Evolutionary conservation across 2,797 vertebrate species (phyloP), one percentile per base, ranked within the genome.

Genomic region (Crypturellus tataupa): DNA sequence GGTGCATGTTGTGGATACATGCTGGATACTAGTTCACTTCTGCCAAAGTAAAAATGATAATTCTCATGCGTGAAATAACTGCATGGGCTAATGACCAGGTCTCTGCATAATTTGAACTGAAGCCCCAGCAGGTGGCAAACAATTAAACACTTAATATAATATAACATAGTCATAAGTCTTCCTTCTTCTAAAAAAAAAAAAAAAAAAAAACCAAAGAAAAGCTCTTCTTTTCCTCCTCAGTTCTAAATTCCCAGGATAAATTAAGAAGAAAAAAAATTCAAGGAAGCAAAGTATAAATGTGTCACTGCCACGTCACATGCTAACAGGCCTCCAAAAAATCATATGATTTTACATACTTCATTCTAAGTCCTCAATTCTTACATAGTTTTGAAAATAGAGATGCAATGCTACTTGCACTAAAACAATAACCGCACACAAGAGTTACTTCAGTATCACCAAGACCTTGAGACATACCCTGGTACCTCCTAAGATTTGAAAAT

Each of bases 31-130:
- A 96, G 96, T 93, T 98, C 95, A 94, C 93, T 96, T 94, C 91
- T 98, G 97, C 97, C 97, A 98, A 98, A 98, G 98, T 98, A 98
- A 98, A 98, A 98, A 98, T 98, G 95, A 97, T 98, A 98, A 98
- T 98, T 97, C 98, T 98, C 98, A 97, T 93, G 97, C 42, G 92
- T 97, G 96, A 98, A 98, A 98, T 98, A 98, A 97, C 96, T 93
- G 93, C 96, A 97, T 90, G 97, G 97, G 98, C 97, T 98, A 98
- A 98, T 98, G 97, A 97, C 97, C 98, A 97, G 97, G 92, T 97
- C 97, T 97, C 93, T 97, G 97, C 90, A 95, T 97, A 98, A 97
- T 97, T 95, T 96, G 93, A 96, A 93, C 91, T 83, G 83, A 93
- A 94, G 18, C n/a, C 94, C 27, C 97, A 98, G 98, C 96, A 98